Evolutionary conservation across 2,888 invertebrate genomes (phyloP).

Genomic region (Monoplex corrugatus): DNA sequence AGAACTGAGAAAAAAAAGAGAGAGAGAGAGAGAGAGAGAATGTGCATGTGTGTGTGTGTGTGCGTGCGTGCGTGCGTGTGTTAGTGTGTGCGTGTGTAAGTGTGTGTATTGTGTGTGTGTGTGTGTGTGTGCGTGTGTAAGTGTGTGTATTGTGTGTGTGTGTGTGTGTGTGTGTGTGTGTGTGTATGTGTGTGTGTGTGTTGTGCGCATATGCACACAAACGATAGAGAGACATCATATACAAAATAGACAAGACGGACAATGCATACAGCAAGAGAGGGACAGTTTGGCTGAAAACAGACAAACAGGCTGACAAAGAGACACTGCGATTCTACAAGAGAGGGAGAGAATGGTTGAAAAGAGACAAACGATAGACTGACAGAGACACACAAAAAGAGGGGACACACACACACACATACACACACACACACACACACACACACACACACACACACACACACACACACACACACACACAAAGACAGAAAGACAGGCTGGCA

Average conservation of each 20-base stretch:
- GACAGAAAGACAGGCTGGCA: no score
- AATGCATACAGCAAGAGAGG: neutral
- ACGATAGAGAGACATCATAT: no score
- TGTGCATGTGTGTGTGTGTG: no score
- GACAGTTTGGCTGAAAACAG: neutral
- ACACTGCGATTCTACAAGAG: neutral
- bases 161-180: neutral
- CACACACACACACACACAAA: no score
- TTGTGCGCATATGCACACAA: neutral
- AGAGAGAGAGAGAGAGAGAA: no score
- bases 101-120: slow-evolving; percentile 21
- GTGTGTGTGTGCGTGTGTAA: neutral
- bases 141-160: neutral
- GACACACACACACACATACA: neutral
- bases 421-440: slow-evolving; percentile 8
- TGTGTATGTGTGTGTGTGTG: neutral
- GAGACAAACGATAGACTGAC: neutral
- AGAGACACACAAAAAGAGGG: neutral
- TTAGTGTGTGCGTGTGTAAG: no score
- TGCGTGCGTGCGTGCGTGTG: neutral
- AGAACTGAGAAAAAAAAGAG: no score
- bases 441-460: no score
- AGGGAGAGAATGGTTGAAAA: neutral
- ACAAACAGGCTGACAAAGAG: neutral
- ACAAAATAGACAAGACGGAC: neutral